These are phyloP conservation scores for Xiphophorus birchmanni DNA, from an alignment of 2,797 vertebrate species.

Conservation along the genomic window DNA sequence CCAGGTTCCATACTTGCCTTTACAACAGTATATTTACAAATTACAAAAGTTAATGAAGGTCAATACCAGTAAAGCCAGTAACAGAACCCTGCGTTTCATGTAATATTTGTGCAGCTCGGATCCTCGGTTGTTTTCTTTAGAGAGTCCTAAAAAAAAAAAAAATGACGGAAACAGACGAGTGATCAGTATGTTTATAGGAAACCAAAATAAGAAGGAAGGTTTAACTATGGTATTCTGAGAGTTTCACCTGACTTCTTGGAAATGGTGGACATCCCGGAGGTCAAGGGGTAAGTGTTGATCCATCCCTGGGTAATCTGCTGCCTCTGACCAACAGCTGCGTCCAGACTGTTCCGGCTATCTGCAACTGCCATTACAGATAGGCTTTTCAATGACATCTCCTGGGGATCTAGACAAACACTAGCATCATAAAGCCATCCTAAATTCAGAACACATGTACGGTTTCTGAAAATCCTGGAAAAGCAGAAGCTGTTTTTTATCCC, in stretches of 20 bases:
- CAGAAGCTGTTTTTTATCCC: neutral
- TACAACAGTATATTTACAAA: conserved; percentile 3
- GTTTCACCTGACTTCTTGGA: conserved; percentile 95
- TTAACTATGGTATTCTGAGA: neutral
- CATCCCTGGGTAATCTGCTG: conserved; percentile 94
- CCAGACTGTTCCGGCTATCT: conserved; percentile 89
- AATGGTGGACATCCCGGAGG: conserved; percentile 97
- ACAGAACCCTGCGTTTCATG: conserved; percentile 93
- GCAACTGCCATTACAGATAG: conserved; percentile 81
- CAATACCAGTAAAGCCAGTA: conserved; percentile 91
- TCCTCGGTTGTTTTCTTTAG: conserved; percentile 95
- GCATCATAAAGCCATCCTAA: neutral
- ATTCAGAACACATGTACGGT: neutral
- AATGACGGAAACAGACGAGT: conserved; percentile 10
- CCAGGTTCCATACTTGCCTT: neutral
- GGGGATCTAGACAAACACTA: conserved; percentile 84
- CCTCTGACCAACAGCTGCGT: conserved; percentile 89
- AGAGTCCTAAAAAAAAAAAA: conserved; percentile 81
- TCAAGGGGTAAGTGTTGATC: conserved; percentile 98
- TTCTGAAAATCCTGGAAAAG: neutral
- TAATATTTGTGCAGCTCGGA: conserved; percentile 97
- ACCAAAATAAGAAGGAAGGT: neutral
- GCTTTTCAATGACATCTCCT: conserved; percentile 88
- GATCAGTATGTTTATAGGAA: neutral
- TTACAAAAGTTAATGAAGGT: neutral